phyloP scores from a whole-genome alignment of 2,113 vertebrate species.

The Pelusios castaneus region DNA sequence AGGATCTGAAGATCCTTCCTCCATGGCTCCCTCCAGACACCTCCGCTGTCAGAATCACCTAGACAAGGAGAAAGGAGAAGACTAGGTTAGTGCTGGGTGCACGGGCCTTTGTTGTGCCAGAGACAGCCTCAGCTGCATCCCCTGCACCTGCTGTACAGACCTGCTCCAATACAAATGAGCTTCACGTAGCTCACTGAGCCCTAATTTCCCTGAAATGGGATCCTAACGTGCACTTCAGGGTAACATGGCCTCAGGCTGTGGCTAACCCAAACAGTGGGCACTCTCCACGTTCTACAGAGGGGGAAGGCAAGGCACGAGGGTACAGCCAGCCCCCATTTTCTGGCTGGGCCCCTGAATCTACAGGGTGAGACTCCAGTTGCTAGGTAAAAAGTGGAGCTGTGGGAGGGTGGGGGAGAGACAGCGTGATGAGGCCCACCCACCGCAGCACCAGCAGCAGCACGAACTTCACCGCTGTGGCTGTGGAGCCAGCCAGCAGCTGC shows the following conservation, averaged over 20 bases:
- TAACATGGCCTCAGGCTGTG: background rate
- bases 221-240: background rate
- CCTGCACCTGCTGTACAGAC: background rate
- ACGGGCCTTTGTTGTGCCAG: too few species aligned
- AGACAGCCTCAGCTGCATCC: background rate
- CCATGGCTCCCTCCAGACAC: slow-evolving; percentile 79
- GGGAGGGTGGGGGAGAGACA: too few species aligned
- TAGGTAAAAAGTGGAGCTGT: too few species aligned
- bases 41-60: slow-evolving; percentile 92
- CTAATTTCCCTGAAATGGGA: background rate
- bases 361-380: too few species aligned
- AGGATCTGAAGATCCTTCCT: slow-evolving; percentile 86
- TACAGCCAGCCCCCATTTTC: too few species aligned
- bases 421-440: too few species aligned
- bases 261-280: background rate
- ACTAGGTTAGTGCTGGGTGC: background rate
- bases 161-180: background rate
- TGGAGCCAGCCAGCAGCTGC: too few species aligned
- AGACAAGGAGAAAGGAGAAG: slow-evolving; percentile 16
- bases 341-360: too few species aligned
- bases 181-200: background rate
- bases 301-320: background rate
- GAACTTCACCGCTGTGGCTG: too few species aligned
- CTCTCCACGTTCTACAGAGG: background rate
- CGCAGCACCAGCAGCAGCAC: too few species aligned